phyloP scores from a whole-genome alignment of 2,113 vertebrate species.

The Paralichthys olivaceus region DNA sequence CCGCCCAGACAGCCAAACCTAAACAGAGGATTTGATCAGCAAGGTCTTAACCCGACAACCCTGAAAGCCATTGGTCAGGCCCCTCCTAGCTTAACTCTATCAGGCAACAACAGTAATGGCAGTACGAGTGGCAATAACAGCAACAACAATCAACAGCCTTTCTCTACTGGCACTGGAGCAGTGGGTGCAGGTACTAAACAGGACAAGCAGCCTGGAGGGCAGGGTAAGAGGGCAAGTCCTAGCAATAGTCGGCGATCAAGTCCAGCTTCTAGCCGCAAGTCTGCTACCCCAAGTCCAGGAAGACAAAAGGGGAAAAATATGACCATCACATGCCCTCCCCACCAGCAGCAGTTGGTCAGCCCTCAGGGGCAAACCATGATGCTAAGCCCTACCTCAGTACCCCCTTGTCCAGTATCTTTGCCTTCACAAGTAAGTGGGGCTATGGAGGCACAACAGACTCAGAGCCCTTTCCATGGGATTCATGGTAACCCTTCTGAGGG shows the following conservation, averaged over 20 bases:
- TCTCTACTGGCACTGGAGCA: constrained; percentile 62
- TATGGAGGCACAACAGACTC: constrained; percentile 79
- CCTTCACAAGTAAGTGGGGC: constrained; percentile 75
- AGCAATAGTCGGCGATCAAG: constrained; percentile 95
- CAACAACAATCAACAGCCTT: constrained; percentile 77
- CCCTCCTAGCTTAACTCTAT: constrained; percentile 86
- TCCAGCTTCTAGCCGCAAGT: constrained; percentile 93
- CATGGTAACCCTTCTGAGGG: constrained; percentile 81
- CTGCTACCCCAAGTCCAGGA: constrained; percentile 92
- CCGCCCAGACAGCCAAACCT: constrained; percentile 92
- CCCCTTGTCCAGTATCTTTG: constrained; percentile 83
- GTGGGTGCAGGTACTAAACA: constrained; percentile 83
- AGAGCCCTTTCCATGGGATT: constrained; percentile 79
- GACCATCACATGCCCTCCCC: constrained; percentile 83
- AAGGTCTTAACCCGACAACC: constrained; percentile 98
- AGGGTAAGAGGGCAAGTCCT: constrained; percentile 92
- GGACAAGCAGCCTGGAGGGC: constrained; percentile 88
- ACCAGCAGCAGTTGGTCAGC: constrained; percentile 85
- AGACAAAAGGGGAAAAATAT: constrained; percentile 94
- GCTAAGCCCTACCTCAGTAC: constrained; percentile 82
- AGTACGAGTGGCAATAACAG: constrained; percentile 68
- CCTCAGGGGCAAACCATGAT: constrained; percentile 86
- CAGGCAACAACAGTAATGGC: constrained; percentile 77
- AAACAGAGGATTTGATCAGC: constrained; percentile 96
- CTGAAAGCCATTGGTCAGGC: constrained; percentile 98